phyloP scores from a whole-genome alignment of 2,113 vertebrate species.

The Buteo buteo region DNA sequence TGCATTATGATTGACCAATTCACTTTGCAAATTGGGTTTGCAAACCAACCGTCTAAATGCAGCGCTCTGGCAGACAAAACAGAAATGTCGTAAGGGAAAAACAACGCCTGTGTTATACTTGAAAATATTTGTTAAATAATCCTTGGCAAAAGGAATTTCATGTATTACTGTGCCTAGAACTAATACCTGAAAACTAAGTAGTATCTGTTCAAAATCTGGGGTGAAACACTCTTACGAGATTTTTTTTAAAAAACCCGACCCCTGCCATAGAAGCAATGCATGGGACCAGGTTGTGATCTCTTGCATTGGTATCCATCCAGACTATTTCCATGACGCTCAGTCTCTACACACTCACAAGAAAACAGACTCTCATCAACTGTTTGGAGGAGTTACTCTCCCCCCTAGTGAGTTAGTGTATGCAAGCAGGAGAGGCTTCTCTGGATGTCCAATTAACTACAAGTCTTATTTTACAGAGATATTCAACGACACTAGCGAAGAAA shows the following conservation, averaged over 20 bases:
- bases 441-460: background rate
- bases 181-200: background rate
- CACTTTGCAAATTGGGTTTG: background rate
- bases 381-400: background rate
- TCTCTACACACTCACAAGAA: background rate
- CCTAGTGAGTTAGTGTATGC: background rate
- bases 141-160: background rate
- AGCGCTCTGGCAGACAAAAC: background rate
- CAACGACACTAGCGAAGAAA: slow-evolving; percentile 73
- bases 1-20: background rate
- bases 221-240: background rate
- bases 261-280: rapidly evolving
- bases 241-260: background rate
- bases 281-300: background rate
- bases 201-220: background rate
- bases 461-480: slow-evolving; percentile 76
- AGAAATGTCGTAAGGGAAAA: background rate
- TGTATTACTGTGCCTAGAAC: background rate
- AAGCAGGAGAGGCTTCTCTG: background rate
- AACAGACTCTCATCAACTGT: background rate
- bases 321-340: background rate
- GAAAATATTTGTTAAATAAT: background rate
- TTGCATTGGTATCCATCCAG: no score
- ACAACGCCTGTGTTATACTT: background rate
- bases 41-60: rapidly evolving